A percentile compares a stretch with the other conserved stretches of the same genome.
Conservation (phyloP, 2,888 invertebrate genomes). For the Zeuzera pyrina region DNA sequence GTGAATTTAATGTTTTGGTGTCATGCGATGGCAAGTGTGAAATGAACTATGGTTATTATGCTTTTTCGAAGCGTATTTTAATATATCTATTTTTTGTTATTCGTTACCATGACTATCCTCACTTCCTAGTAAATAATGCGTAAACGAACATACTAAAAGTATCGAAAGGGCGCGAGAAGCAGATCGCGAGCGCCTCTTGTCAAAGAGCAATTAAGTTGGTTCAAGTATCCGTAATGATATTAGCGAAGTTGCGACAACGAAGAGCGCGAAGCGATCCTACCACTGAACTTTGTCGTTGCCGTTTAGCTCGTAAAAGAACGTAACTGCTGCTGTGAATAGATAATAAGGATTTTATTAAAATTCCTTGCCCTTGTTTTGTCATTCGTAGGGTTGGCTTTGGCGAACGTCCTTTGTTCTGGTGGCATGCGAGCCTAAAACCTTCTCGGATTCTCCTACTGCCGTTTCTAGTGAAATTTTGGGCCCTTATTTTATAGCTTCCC, state of each 20-base stretch:
- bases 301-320: conserved; percentile 59
- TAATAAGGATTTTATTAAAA: conserved; percentile 71
- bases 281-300: conserved; percentile 41
- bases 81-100: too few species aligned
- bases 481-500: conserved; percentile 33
- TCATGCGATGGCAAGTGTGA: too few species aligned
- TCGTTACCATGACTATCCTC: too few species aligned
- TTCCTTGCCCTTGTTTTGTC: conserved; percentile 63
- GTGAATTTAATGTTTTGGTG: too few species aligned
- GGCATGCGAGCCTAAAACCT: conserved; percentile 43
- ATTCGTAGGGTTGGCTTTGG: conserved; percentile 36
- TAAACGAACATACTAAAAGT: too few species aligned
- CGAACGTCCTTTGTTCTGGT: conserved; percentile 48
- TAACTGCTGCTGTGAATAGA: conserved; percentile 63
- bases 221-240: conserved; percentile 43
- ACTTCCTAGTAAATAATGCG: too few species aligned
- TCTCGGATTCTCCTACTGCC: conserved; percentile 34
- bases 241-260: conserved; percentile 44
- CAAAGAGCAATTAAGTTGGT: conserved; percentile 36
- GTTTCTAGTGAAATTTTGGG: conserved; percentile 44
- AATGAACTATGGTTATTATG: too few species aligned
- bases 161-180: too few species aligned
- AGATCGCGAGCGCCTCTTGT: conserved; percentile 26
- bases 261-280: conserved; percentile 34
- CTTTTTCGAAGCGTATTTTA: too few species aligned